These are phyloP conservation scores for Hipposideros armiger DNA, from an alignment of 2,113 vertebrate genomes.

Conservation along the genomic window DNA sequence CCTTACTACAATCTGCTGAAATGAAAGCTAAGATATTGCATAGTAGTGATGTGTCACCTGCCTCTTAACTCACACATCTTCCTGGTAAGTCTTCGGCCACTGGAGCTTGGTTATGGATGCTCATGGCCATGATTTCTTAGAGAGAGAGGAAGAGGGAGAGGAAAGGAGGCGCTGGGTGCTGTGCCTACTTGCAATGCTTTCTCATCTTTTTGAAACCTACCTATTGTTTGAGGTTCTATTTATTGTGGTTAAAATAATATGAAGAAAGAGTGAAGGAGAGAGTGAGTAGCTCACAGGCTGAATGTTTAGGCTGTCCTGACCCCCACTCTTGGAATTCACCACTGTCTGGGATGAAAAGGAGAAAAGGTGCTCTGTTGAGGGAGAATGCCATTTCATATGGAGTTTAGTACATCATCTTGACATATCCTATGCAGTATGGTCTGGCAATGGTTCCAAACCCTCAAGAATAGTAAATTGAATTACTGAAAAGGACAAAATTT, in stretches of 20 bases:
- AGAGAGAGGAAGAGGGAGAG: not conserved
- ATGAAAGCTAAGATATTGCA: not conserved
- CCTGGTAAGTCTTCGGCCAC: not conserved
- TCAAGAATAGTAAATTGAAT: not conserved
- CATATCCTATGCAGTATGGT: not conserved
- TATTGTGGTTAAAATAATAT: slow-evolving; percentile 1
- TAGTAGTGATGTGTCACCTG: not conserved
- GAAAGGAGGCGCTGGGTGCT: not conserved
- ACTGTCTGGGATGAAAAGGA: not conserved
- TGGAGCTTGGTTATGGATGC: not conserved
- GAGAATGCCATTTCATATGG: not conserved
- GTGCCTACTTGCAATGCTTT: not conserved
- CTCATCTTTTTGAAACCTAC: not conserved
- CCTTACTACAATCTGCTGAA: not conserved
- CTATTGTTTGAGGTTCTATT: not conserved
- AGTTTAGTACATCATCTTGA: not conserved
- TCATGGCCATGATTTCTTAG: not conserved
- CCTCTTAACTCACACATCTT: not conserved
- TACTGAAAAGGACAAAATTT: not conserved
- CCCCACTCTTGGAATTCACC: not conserved
- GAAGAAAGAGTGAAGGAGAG: not conserved
- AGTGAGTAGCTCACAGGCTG: not conserved
- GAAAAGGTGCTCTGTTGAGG: not conserved
- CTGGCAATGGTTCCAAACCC: not conserved
- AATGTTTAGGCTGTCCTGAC: not conserved